Percentiles rank a stretch among this genome's conserved stretches.
phyloP scores from a whole-genome alignment of 2,888 invertebrate genomes.

The Glyphotaelius pellucidus region DNA sequence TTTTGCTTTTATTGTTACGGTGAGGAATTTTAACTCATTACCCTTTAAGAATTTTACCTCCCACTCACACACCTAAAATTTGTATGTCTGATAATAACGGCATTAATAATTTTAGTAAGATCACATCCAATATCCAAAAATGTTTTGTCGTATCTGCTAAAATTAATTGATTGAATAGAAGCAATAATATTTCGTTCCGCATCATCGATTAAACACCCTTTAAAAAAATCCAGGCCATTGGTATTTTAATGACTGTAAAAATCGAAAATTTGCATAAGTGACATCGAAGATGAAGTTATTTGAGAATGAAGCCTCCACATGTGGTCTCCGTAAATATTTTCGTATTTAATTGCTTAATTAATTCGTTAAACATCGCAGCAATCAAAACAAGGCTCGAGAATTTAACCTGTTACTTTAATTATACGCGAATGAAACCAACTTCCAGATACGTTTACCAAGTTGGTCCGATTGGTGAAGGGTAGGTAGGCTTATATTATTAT shows the following conservation, averaged over 20 bases:
- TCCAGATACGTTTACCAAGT: not conserved
- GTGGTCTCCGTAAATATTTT: not conserved
- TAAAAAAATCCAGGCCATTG: not conserved
- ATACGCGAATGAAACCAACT: not conserved
- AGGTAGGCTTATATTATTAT: not conserved
- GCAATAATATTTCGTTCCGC: not conserved
- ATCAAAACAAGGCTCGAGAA: slow-evolving; percentile 2
- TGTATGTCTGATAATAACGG: not conserved
- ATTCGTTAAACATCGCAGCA: not conserved
- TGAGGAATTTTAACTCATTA: no score
- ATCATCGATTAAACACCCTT: not conserved
- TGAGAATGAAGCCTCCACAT: not conserved
- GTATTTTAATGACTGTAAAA: not conserved
- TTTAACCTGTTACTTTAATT: not conserved
- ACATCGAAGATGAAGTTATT: not conserved
- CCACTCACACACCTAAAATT: no score
- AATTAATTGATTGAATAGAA: not conserved
- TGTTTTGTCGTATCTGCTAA: not conserved
- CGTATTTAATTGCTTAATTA: slow-evolving; percentile 2
- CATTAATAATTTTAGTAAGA: not conserved
- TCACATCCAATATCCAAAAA: not conserved
- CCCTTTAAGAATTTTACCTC: no score
- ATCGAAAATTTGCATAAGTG: not conserved
- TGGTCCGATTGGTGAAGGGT: not conserved
- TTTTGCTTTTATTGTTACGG: no score